Conservation (phyloP, 2,113 vertebrate genomes). For the Halichoeres trimaculatus region DNA sequence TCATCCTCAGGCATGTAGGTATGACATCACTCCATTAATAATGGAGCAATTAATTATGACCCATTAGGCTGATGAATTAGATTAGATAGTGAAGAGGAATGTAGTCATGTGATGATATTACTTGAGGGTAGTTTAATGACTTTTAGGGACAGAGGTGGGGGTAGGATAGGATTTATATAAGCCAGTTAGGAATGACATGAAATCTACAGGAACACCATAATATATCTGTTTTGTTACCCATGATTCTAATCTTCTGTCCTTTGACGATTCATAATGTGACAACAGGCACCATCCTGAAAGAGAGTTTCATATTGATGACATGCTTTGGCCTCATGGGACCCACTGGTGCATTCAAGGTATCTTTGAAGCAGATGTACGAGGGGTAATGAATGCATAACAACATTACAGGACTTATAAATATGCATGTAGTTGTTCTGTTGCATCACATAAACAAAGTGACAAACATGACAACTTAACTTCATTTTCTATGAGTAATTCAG, state of each 20-base stretch:
- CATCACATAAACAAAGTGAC: conserved; percentile 15
- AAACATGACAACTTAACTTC: conserved; percentile 35
- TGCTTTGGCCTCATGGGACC: conserved; percentile 43
- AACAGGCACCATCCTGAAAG: conserved; percentile 43
- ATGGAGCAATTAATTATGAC: conserved; percentile 81
- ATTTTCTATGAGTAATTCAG: not conserved
- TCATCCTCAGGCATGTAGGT: conserved; percentile 59
- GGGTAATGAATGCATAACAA: conserved; percentile 28
- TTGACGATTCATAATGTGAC: conserved; percentile 35
- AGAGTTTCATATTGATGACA: conserved; percentile 58
- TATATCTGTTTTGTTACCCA: conserved; percentile 17
- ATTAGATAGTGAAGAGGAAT: conserved; percentile 73
- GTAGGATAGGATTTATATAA: conserved; percentile 49
- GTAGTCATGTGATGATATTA: conserved; percentile 74
- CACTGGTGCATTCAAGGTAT: conserved; percentile 49
- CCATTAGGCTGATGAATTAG: conserved; percentile 80
- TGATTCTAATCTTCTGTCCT: conserved; percentile 10
- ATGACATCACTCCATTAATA: conserved; percentile 82
- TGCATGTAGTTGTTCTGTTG: conserved; percentile 33
- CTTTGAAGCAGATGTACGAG: conserved; percentile 39
- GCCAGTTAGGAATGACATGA: conserved; percentile 52
- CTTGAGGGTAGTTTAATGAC: conserved; percentile 74
- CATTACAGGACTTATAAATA: conserved; percentile 41
- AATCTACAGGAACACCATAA: conserved; percentile 4
- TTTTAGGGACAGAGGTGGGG: conserved; percentile 50